Percentiles rank a stretch among this genome's conserved stretches.
These are phyloP conservation scores for Callyntrura guangdongensis DNA, from an alignment of 2,888 invertebrate genomes.

Conservation along the genomic window DNA sequence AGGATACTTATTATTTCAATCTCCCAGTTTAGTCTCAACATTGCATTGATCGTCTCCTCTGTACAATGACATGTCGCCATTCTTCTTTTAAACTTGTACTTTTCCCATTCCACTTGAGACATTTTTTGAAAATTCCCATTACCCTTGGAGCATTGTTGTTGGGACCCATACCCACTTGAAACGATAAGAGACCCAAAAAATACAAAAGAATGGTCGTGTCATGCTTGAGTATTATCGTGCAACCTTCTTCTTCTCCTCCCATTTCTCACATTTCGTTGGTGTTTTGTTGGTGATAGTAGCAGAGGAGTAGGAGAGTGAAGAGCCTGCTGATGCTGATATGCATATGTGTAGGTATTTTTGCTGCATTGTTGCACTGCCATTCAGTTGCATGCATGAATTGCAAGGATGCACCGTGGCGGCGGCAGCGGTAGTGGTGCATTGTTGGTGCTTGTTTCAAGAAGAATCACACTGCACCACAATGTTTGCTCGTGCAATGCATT, in stretches of 20 bases:
- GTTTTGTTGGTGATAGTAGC: background rate
- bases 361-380: slow-evolving; percentile 26
- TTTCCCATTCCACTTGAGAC: slow-evolving; percentile 47
- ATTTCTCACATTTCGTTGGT: background rate
- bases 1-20: no score
- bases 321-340: background rate
- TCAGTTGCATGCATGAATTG: slow-evolving; percentile 37
- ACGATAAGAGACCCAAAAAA: slow-evolving; percentile 35
- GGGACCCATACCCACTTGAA: slow-evolving; percentile 41
- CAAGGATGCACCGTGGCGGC: slow-evolving; percentile 41
- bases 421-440: background rate
- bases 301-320: background rate
- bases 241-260: slow-evolving; percentile 37
- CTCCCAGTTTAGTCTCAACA: background rate
- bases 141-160: background rate
- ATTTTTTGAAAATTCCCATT: slow-evolving; percentile 32
- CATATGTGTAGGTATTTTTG: slow-evolving; percentile 11
- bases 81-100: background rate
- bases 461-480: background rate
- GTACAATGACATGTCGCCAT: slow-evolving; percentile 10
- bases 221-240: slow-evolving; percentile 41
- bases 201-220: slow-evolving; percentile 48
- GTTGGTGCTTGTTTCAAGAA: slow-evolving; percentile 25
- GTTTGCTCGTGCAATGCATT: slow-evolving; percentile 50
- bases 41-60: background rate